phyloP scores from a whole-genome alignment of 2,888 invertebrate species.

The Apodemia mormo region DNA sequence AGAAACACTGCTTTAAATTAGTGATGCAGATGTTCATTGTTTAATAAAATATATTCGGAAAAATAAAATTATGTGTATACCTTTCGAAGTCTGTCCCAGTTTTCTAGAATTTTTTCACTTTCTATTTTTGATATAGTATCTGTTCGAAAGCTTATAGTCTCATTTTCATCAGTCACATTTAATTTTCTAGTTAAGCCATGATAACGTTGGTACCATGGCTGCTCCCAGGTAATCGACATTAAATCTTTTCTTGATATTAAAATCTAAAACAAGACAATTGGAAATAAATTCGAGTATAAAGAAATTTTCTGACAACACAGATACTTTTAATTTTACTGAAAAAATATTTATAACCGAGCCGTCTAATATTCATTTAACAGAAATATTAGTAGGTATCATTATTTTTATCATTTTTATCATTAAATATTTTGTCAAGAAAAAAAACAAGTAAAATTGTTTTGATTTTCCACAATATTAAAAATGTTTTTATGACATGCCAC shows the following conservation, averaged over 20 bases:
- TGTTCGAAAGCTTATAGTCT: slow-evolving; percentile 44
- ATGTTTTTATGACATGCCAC: too few species aligned
- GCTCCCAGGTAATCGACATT: slow-evolving; percentile 55
- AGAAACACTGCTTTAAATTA: slow-evolving; percentile 22
- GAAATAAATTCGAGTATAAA: too few species aligned
- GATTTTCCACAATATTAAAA: too few species aligned
- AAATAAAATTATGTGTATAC: slow-evolving; percentile 38
- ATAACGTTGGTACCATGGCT: slow-evolving; percentile 65
- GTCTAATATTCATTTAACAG: too few species aligned
- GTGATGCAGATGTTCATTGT: slow-evolving; percentile 8
- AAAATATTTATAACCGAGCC: too few species aligned
- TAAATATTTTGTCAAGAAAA: too few species aligned
- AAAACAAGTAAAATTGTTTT: too few species aligned
- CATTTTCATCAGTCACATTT: slow-evolving; percentile 35
- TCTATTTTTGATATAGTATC: slow-evolving; percentile 56
- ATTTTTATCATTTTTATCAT: too few species aligned
- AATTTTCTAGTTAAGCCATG: slow-evolving; percentile 49
- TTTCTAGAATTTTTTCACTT: slow-evolving; percentile 51
- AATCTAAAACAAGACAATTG: slow-evolving; percentile 40
- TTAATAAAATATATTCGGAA: background rate
- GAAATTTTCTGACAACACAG: too few species aligned
- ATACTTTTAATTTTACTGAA: too few species aligned
- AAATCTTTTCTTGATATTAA: slow-evolving; percentile 45
- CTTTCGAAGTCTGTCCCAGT: slow-evolving; percentile 60
- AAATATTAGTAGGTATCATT: too few species aligned